These are phyloP conservation scores for Chrosomus eos DNA, from an alignment of 2,797 vertebrate species.

Conservation along the genomic window DNA sequence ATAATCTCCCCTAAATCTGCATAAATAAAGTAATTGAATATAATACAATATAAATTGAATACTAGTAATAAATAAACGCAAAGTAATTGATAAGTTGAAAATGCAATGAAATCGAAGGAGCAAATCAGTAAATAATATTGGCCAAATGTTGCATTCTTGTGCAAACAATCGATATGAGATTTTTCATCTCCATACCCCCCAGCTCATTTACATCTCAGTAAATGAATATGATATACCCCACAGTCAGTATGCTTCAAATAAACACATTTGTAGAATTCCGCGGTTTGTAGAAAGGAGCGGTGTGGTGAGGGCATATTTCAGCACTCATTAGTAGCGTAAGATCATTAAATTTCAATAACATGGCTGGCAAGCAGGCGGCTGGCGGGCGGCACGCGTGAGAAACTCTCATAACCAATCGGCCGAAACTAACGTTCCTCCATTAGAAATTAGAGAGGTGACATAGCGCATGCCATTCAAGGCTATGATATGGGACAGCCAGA, in stretches of 20 bases:
- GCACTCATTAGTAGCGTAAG: constrained; percentile 54
- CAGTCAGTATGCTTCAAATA: constrained; percentile 37
- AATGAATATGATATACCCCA: constrained; percentile 36
- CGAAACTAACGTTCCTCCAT: constrained; percentile 48
- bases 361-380: constrained; percentile 42
- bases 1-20: background rate
- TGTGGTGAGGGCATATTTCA: constrained; percentile 47
- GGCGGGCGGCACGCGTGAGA: constrained; percentile 43
- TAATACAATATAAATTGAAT: too few species aligned
- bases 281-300: constrained; percentile 38
- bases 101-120: background rate
- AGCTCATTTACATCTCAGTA: constrained; percentile 30
- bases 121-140: constrained; percentile 23
- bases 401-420: constrained; percentile 43
- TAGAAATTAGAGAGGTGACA: constrained; percentile 36
- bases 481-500: background rate
- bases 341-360: constrained; percentile 62
- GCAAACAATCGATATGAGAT: constrained; percentile 5
- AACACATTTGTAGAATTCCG: constrained; percentile 52
- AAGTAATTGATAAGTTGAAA: background rate
- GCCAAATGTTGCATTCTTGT: background rate
- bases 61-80: background rate
- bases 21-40: too few species aligned
- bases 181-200: background rate
- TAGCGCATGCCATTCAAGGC: constrained; percentile 19